phyloP scores from a whole-genome alignment of 2,888 invertebrate species.

The Campoplex capitator region DNA sequence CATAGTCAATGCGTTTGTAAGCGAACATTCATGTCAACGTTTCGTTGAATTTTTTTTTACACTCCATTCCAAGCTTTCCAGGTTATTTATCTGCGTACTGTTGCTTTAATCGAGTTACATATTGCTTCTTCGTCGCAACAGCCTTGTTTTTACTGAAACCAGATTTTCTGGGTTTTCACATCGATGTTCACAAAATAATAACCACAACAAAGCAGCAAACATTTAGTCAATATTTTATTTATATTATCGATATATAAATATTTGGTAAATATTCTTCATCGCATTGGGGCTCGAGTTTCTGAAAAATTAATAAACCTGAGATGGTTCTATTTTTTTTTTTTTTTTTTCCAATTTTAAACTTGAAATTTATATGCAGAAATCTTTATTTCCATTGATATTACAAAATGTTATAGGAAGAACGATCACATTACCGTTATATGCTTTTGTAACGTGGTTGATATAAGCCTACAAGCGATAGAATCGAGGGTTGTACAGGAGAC shows the following conservation, averaged over 20 bases:
- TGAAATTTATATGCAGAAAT: neutral
- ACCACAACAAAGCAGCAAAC: neutral
- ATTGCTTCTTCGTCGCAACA: neutral
- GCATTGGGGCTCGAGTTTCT: neutral
- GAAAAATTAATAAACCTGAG: neutral
- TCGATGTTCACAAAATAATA: neutral
- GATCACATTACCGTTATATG: constrained; percentile 25
- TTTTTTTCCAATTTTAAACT: neutral
- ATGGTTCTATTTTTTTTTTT: neutral
- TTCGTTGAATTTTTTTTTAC: neutral
- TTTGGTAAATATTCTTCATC: no score
- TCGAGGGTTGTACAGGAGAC: constrained; percentile 25
- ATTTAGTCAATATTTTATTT: no score
- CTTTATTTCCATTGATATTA: constrained; percentile 5
- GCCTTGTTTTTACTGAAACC: neutral
- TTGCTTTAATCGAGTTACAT: neutral
- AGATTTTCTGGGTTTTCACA: neutral
- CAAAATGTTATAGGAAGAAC: neutral
- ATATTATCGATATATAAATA: no score
- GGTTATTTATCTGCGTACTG: neutral
- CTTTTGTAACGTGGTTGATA: constrained; percentile 11
- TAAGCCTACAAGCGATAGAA: constrained; percentile 7
- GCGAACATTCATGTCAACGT: neutral
- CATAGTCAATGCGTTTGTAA: neutral
- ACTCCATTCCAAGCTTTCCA: neutral